Evolutionary conservation across 2,888 invertebrate species (phyloP).

Genomic region (Cephus pulcher): DNA sequence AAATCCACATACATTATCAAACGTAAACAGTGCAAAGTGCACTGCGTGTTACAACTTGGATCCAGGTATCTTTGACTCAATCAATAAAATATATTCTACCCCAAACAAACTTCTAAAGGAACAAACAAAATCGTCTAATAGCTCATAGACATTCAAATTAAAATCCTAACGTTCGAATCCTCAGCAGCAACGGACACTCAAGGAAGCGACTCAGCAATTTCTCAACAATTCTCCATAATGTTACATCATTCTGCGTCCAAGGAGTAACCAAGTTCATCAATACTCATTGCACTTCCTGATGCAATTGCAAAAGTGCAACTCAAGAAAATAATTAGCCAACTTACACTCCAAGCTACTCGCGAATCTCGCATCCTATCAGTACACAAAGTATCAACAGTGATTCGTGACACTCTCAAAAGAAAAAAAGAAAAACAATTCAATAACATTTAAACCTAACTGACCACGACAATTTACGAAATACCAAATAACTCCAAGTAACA

Average conservation of each 20-base stretch:
- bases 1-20: neutral
- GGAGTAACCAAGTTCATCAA: conserved; percentile 14
- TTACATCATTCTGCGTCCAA: conserved; percentile 35
- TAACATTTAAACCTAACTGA: conserved; percentile 15
- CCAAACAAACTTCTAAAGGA: neutral
- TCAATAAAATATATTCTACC: neutral
- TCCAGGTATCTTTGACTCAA: neutral
- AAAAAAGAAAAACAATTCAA: neutral
- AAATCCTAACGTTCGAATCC: neutral
- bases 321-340: neutral
- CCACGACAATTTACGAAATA: conserved; percentile 28
- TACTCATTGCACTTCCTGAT: neutral
- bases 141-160: neutral
- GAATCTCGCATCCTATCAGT: neutral
- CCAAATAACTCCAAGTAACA: conserved; percentile 13
- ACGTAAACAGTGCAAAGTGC: neutral
- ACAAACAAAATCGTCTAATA: neutral
- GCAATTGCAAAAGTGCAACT: neutral
- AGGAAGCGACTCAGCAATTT: conserved; percentile 44
- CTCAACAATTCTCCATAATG: conserved; percentile 21
- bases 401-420: too few species aligned
- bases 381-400: neutral
- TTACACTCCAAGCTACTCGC: neutral
- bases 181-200: conserved; percentile 47
- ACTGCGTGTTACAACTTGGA: neutral